Percentiles rank a stretch among this genome's conserved stretches.
Evolutionary conservation across 1,140 invertebrate genomes (phyloP).

Genomic region (Gonatopus flavifemur): DNA sequence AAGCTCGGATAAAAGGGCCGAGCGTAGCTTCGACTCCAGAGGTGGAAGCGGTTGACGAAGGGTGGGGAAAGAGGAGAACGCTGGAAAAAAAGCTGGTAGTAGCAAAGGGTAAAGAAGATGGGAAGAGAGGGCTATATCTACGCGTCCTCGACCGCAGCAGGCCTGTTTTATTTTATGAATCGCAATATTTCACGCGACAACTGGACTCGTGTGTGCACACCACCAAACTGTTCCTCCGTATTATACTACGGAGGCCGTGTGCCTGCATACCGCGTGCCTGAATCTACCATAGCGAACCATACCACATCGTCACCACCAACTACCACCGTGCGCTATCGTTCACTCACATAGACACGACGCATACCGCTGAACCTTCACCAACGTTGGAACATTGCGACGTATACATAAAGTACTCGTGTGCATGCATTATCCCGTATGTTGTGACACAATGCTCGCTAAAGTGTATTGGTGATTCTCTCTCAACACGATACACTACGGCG

Average conservation of each 20-base stretch:
- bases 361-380: neutral
- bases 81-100: conserved; percentile 14
- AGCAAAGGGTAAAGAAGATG: conserved; percentile 10
- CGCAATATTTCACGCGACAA: conserved; percentile 60
- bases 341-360: no score
- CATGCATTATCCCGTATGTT: no score
- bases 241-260: conserved; percentile 41
- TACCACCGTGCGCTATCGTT: conserved; percentile 18
- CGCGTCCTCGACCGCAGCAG: conserved; percentile 55
- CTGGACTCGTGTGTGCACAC: conserved; percentile 51
- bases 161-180: conserved; percentile 61
- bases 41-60: no score
- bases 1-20: no score
- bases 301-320: conserved; percentile 30
- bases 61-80: conserved; percentile 9
- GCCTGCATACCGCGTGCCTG: conserved; percentile 49
- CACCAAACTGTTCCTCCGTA: conserved; percentile 56
- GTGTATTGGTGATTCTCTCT: neutral
- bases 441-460: no score
- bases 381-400: neutral
- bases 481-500: conserved; percentile 12
- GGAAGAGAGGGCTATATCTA: conserved; percentile 42
- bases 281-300: conserved; percentile 38
- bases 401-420: no score
- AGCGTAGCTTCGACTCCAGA: no score